phyloP scores from a whole-genome alignment of 2,113 vertebrate species.

The Willisornis vidua region DNA sequence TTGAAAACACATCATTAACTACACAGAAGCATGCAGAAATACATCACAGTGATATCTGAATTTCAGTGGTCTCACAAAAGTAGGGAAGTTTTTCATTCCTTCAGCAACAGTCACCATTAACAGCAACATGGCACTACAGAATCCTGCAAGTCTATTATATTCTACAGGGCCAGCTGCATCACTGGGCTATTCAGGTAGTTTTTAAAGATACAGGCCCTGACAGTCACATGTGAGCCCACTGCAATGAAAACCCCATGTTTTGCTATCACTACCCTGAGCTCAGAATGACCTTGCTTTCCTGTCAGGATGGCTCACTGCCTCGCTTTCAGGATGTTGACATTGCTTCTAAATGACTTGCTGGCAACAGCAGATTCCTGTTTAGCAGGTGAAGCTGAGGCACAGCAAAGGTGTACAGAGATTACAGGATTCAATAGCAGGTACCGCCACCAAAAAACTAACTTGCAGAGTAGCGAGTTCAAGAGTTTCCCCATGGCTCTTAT shows the following conservation, averaged over 20 bases:
- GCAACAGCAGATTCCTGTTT: not conserved
- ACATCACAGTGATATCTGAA: not conserved
- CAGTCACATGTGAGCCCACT: not conserved
- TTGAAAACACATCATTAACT: not conserved
- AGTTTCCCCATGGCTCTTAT: not conserved
- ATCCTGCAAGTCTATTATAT: not conserved
- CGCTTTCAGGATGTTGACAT: not conserved
- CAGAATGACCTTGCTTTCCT: not conserved
- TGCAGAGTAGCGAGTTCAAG: fast-evolving
- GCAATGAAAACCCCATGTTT: fast-evolving
- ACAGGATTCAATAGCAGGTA: not conserved
- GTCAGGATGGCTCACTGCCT: not conserved
- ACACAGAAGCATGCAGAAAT: not conserved
- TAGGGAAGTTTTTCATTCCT: not conserved
- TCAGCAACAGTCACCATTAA: not conserved
- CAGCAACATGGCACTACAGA: not conserved
- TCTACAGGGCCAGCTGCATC: not conserved
- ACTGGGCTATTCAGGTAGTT: not conserved
- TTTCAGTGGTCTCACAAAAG: not conserved
- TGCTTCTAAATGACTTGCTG: not conserved
- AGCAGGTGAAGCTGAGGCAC: not conserved
- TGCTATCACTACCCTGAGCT: not conserved
- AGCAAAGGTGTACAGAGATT: not conserved
- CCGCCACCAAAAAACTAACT: not conserved
- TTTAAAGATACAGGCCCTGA: not conserved